Evolutionary conservation across 2,888 invertebrate genomes (phyloP).

Genomic region (Latrodectus elegans): DNA sequence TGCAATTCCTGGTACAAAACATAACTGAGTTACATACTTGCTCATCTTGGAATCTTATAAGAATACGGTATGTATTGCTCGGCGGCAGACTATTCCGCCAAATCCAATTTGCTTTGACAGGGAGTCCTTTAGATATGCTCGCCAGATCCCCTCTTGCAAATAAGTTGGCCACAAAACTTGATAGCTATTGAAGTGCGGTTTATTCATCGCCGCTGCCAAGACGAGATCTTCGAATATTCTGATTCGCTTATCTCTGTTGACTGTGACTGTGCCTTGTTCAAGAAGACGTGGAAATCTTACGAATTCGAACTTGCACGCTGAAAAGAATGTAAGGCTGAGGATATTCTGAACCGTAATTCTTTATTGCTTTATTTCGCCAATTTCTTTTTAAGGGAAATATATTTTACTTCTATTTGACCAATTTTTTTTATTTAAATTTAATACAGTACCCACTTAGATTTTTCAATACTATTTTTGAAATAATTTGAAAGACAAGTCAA

Average conservation of each 20-base stretch:
- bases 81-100: background rate
- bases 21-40: conserved; percentile 35
- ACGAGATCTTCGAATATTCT: background rate
- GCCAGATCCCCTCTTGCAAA: conserved; percentile 39
- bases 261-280: background rate
- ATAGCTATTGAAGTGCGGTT: conserved; percentile 37
- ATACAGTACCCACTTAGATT: too few species aligned
- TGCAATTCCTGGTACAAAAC: conserved; percentile 34
- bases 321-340: too few species aligned
- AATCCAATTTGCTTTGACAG: conserved; percentile 48
- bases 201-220: conserved; percentile 26
- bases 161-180: conserved; percentile 40
- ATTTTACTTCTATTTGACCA: too few species aligned
- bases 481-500: too few species aligned
- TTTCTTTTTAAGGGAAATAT: too few species aligned
- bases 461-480: too few species aligned
- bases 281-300: conserved; percentile 12
- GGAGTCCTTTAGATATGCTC: conserved; percentile 8
- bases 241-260: conserved; percentile 11
- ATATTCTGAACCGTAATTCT: too few species aligned
- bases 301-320: background rate
- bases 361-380: too few species aligned
- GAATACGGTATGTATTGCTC: too few species aligned
- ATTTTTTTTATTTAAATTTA: too few species aligned
- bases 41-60: background rate